Evolutionary conservation across 2,888 invertebrate genomes (phyloP).

Genomic region (Brachyptera putata): DNA sequence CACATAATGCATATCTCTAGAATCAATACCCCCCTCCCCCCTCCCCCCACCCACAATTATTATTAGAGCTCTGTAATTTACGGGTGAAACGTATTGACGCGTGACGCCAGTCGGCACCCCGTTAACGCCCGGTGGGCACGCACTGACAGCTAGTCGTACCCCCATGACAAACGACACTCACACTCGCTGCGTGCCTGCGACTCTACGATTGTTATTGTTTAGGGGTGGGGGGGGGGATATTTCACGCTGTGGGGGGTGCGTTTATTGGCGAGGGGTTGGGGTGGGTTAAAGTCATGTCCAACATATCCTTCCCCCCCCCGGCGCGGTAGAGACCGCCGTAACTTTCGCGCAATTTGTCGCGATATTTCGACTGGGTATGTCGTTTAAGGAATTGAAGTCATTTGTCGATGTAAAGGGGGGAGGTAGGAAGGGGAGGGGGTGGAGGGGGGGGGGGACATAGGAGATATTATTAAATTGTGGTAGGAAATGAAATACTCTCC

Average conservation of each 20-base stretch:
- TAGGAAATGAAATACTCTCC: not conserved
- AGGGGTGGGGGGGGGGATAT: not conserved
- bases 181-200: not conserved
- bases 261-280: constrained; percentile 5
- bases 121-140: too few species aligned
- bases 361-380: constrained; percentile 9
- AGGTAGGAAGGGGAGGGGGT: not conserved
- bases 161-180: not conserved
- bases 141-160: too few species aligned
- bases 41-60: too few species aligned
- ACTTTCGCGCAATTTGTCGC: constrained; percentile 25
- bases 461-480: constrained; percentile 8
- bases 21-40: too few species aligned
- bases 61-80: too few species aligned
- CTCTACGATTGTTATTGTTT: constrained; percentile 5
- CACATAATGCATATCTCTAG: too few species aligned
- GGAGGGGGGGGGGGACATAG: constrained; percentile 4
- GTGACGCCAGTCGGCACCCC: too few species aligned
- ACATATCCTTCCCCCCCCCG: constrained; percentile 4
- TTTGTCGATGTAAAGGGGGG: not conserved
- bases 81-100: too few species aligned
- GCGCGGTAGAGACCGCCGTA: constrained; percentile 10
- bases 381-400: constrained; percentile 10
- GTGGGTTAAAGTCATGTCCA: constrained; percentile 7
- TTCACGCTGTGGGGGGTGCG: constrained; percentile 17